phyloP scores from a whole-genome alignment of 2,888 invertebrate species.

The Philaethria dido region DNA sequence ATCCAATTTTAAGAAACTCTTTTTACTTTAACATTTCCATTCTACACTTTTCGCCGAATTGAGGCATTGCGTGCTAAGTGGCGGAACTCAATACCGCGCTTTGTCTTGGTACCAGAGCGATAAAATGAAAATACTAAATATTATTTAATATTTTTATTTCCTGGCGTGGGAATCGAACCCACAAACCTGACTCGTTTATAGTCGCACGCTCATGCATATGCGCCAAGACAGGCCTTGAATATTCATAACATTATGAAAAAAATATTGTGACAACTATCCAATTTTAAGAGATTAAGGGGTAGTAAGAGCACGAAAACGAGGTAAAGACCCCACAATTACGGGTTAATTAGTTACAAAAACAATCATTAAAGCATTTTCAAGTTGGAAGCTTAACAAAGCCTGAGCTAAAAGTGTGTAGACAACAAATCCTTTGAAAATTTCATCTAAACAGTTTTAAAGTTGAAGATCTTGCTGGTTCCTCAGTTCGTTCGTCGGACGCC shows the following conservation, averaged over 20 bases:
- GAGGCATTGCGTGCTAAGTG: too few species aligned
- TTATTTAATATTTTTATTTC: too few species aligned
- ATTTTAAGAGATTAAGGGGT: not conserved
- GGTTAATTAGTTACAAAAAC: constrained; percentile 40
- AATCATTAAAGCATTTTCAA: constrained; percentile 55
- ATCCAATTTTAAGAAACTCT: too few species aligned
- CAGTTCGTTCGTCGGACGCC: constrained; percentile 62
- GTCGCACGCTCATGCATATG: too few species aligned
- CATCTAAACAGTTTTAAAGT: constrained; percentile 70
- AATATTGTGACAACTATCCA: not conserved
- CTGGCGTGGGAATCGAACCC: too few species aligned
- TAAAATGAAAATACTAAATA: too few species aligned
- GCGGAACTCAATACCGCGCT: too few species aligned
- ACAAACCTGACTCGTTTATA: too few species aligned
- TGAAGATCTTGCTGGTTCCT: constrained; percentile 56
- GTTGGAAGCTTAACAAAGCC: constrained; percentile 68
- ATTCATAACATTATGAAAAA: not conserved
- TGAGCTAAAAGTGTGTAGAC: constrained; percentile 53
- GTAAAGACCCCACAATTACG: constrained; percentile 7
- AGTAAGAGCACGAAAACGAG: not conserved
- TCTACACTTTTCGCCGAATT: too few species aligned
- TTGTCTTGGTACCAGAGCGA: too few species aligned
- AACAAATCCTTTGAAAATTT: constrained; percentile 74
- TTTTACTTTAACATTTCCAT: too few species aligned
- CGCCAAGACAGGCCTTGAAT: too few species aligned